Percentiles rank a stretch among this genome's conserved stretches.
Evolutionary conservation across 2,797 vertebrate genomes (phyloP).

Genomic region (Oryzias sinensis): DNA sequence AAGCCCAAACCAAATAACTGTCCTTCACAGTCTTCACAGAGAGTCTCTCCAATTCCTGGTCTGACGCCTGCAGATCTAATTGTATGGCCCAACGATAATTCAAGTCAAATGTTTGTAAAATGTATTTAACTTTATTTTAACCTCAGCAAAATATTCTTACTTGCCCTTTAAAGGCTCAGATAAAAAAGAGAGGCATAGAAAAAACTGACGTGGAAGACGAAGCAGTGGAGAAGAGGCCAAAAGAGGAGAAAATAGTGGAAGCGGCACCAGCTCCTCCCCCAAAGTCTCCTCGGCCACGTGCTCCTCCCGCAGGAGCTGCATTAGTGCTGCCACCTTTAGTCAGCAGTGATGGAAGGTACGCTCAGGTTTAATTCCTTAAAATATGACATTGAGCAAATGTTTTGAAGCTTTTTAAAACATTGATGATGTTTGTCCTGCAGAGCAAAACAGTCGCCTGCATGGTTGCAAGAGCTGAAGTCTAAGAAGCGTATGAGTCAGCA

Average conservation of each 20-base stretch:
- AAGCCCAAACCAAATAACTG: slow-evolving; percentile 32
- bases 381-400: background rate
- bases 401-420: background rate
- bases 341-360: slow-evolving; percentile 79
- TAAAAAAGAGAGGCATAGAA: slow-evolving; percentile 72
- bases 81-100: slow-evolving; percentile 64
- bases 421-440: slow-evolving; percentile 56
- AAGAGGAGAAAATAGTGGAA: slow-evolving; percentile 53
- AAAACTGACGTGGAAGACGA: slow-evolving; percentile 42
- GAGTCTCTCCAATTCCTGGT: slow-evolving; percentile 82
- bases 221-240: slow-evolving; percentile 44
- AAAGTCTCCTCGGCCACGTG: slow-evolving; percentile 71
- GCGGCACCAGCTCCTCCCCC: slow-evolving; percentile 52
- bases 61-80: slow-evolving; percentile 81
- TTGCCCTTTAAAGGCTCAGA: slow-evolving; percentile 76
- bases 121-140: too few species aligned
- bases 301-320: slow-evolving; percentile 66
- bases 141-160: slow-evolving; percentile 6
- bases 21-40: slow-evolving; percentile 58
- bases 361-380: background rate
- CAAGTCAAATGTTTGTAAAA: background rate
- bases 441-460: slow-evolving; percentile 78
- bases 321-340: slow-evolving; percentile 79
- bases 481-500: slow-evolving; percentile 88
- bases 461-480: slow-evolving; percentile 90